These are phyloP conservation scores for Coleophora flavipennella DNA, from an alignment of 2,888 invertebrate species.

Conservation along the genomic window DNA sequence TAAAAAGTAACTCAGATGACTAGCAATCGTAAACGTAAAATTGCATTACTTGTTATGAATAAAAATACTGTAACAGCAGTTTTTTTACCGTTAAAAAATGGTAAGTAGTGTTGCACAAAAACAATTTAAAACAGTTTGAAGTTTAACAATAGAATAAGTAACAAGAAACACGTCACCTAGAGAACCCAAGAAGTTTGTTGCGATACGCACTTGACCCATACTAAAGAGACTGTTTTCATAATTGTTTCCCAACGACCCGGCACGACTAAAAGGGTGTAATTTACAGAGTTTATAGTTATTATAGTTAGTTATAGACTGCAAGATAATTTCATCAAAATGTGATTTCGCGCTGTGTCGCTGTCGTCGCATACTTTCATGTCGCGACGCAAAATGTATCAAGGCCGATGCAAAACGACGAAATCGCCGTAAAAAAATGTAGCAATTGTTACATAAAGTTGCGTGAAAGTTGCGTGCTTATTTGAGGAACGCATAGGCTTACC, in stretches of 20 bases:
- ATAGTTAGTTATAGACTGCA: too few species aligned
- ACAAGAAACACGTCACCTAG: slow-evolving; percentile 3
- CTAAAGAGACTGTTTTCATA: slow-evolving; percentile 15
- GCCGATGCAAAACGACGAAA: slow-evolving; percentile 43
- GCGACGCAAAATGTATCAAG: slow-evolving; percentile 44
- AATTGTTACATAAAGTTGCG: slow-evolving; percentile 42
- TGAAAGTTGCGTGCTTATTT: slow-evolving; percentile 48
- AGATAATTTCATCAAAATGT: slow-evolving; percentile 10
- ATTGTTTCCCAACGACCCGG: slow-evolving; percentile 27
- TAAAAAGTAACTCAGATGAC: too few species aligned
- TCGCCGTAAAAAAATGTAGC: slow-evolving; percentile 44
- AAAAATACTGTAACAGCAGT: too few species aligned
- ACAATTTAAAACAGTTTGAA: slow-evolving; percentile 1
- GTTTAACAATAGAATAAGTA: slow-evolving; percentile 1
- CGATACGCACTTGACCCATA: slow-evolving; percentile 13
- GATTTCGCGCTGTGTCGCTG: slow-evolving; percentile 15
- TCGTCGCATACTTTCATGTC: slow-evolving; percentile 35
- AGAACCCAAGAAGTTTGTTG: slow-evolving; percentile 10
- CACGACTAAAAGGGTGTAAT: slow-evolving; percentile 43
- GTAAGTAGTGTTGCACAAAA: too few species aligned
- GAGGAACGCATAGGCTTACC: slow-evolving; percentile 20
- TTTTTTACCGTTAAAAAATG: too few species aligned
- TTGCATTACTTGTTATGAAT: too few species aligned
- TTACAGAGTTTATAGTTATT: slow-evolving; percentile 21
- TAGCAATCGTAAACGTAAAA: too few species aligned